Percentiles rank a stretch among this genome's conserved stretches.
These are phyloP conservation scores for Zootoca vivipara DNA, from an alignment of 2,113 vertebrate species.

Conservation along the genomic window DNA sequence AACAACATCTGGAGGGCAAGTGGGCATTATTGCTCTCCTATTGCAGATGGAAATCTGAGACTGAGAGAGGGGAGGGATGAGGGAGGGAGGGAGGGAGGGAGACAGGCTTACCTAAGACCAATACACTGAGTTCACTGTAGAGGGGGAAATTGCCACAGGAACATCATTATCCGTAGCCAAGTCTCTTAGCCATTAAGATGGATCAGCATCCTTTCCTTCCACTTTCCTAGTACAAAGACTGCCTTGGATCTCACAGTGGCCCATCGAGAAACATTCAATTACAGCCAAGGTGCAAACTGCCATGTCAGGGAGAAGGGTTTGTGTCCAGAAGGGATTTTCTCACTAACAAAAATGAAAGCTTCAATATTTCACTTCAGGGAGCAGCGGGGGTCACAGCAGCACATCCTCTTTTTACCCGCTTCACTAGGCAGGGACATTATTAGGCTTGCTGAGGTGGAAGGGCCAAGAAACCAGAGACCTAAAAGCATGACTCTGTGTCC, in stretches of 20 bases:
- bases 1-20: background rate
- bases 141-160: no score
- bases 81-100: no score
- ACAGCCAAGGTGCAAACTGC: constrained; percentile 25
- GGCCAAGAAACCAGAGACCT: constrained; percentile 46
- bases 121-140: no score
- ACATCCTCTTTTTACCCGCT: constrained; percentile 56
- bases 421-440: constrained; percentile 61
- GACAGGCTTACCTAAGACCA: no score
- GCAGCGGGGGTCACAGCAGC: constrained; percentile 22
- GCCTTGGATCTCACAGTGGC: rapidly evolving
- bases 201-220: background rate
- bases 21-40: no score
- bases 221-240: background rate
- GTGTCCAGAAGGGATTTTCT: constrained; percentile 54
- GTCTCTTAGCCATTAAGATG: background rate
- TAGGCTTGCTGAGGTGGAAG: constrained; percentile 61
- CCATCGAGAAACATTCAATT: constrained; percentile 16
- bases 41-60: no score
- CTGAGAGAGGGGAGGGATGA: no score
- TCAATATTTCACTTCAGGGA: constrained; percentile 60
- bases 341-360: constrained; percentile 54
- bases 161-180: background rate
- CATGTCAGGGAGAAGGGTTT: constrained; percentile 39
- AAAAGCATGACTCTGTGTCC: constrained; percentile 42